Percentiles rank a stretch among this genome's conserved stretches.
These are phyloP conservation scores for Tenebrosternarchus preto DNA, from an alignment of 2,113 vertebrate species.

Conservation along the genomic window DNA sequence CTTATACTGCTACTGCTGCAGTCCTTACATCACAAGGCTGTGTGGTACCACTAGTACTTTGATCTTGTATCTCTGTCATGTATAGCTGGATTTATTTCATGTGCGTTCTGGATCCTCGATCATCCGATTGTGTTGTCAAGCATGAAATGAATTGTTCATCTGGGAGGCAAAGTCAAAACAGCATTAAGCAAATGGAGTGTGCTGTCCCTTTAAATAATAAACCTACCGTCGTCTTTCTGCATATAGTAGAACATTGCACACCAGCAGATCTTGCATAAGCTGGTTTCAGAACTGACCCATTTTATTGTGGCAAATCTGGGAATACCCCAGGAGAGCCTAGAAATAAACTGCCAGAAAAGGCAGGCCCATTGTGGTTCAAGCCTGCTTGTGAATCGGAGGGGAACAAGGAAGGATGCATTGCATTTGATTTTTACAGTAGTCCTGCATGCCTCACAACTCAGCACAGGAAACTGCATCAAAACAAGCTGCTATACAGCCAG, in stretches of 20 bases:
- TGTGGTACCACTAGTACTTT: no score
- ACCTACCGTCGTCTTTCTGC: conserved; percentile 1
- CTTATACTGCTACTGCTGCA: no score
- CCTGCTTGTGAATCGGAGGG: background rate
- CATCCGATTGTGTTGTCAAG: no score
- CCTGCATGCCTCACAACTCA: background rate
- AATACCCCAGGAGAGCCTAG: conserved; percentile 42
- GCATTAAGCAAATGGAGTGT: background rate
- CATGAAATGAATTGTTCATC: background rate
- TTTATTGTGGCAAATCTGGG: conserved; percentile 38
- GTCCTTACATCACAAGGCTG: no score
- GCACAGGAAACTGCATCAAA: background rate
- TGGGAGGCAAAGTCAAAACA: background rate
- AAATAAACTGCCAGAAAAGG: conserved; percentile 39
- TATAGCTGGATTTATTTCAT: no score
- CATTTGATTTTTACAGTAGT: conserved; percentile 20
- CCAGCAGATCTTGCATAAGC: conserved; percentile 12
- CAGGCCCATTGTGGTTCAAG: conserved; percentile 11
- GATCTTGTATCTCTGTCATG: no score
- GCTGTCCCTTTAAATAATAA: conserved; percentile 31
- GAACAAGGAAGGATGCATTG: background rate
- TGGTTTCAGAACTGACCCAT: conserved; percentile 42
- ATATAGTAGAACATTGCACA: background rate
- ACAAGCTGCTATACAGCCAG: background rate
- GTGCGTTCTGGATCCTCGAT: no score